These are phyloP conservation scores for Lophius piscatorius DNA, from an alignment of 2,113 vertebrate species.

Conservation along the genomic window DNA sequence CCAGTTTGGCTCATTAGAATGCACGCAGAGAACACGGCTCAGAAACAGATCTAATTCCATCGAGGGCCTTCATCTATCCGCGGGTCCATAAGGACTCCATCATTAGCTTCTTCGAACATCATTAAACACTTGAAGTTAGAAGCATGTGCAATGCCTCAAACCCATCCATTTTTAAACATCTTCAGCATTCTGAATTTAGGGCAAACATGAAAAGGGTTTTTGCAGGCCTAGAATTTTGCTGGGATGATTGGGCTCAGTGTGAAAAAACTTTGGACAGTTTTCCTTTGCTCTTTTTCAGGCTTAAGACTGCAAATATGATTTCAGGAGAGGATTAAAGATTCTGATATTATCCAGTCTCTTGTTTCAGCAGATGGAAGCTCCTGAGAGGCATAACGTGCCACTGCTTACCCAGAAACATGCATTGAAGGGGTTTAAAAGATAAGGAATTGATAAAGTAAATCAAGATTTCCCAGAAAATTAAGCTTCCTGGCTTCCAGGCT, in stretches of 20 bases:
- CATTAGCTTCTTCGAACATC: slow-evolving; percentile 72
- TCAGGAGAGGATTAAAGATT: slow-evolving; percentile 17
- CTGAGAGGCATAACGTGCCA: too few species aligned
- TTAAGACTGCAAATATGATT: slow-evolving; percentile 12
- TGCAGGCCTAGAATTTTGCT: neutral
- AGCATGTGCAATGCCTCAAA: slow-evolving; percentile 44
- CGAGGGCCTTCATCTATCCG: slow-evolving; percentile 72
- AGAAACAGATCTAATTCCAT: slow-evolving; percentile 66
- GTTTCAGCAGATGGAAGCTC: too few species aligned
- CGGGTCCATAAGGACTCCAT: slow-evolving; percentile 64
- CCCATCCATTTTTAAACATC: slow-evolving; percentile 55
- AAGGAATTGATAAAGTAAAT: too few species aligned
- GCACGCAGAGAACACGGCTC: slow-evolving; percentile 57
- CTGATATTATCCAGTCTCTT: slow-evolving; percentile 1
- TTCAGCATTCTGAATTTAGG: slow-evolving; percentile 50
- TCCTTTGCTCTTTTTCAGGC: slow-evolving; percentile 8
- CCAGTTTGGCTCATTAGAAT: slow-evolving; percentile 69
- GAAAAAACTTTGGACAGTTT: slow-evolving; percentile 24
- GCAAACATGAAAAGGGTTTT: slow-evolving; percentile 40
- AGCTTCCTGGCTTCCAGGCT: too few species aligned
- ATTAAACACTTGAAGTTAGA: slow-evolving; percentile 63
- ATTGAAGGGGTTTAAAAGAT: too few species aligned
- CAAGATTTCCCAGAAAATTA: too few species aligned
- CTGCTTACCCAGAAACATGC: too few species aligned
- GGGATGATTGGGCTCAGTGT: slow-evolving; percentile 11